phyloP scores from a whole-genome alignment of 2,888 invertebrate genomes.

The Limenitis arthemis region DNA sequence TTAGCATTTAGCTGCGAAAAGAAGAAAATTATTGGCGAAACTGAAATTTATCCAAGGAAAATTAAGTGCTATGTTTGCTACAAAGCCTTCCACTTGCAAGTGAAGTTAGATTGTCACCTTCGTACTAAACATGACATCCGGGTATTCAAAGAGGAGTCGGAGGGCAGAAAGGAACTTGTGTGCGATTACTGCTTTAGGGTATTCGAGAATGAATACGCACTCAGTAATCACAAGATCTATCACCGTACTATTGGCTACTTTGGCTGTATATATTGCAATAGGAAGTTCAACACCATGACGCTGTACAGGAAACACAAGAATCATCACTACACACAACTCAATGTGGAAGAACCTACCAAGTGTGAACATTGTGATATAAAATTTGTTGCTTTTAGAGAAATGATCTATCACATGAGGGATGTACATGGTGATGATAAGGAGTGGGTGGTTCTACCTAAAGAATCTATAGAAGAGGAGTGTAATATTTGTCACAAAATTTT shows the following conservation, averaged over 20 bases:
- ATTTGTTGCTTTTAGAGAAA: constrained; percentile 67
- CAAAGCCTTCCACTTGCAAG: constrained; percentile 64
- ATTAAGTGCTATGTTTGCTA: constrained; percentile 63
- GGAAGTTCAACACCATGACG: constrained; percentile 65
- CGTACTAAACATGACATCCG: constrained; percentile 51
- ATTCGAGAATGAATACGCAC: constrained; percentile 57
- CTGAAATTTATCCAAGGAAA: constrained; percentile 52
- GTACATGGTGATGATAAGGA: constrained; percentile 60
- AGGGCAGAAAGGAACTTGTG: constrained; percentile 45
- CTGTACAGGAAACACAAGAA: constrained; percentile 66
- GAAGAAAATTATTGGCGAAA: constrained; percentile 55
- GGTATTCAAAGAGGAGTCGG: constrained; percentile 38
- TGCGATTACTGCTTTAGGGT: constrained; percentile 66
- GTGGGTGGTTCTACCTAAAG: constrained; percentile 60
- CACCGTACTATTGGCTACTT: constrained; percentile 58
- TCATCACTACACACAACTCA: constrained; percentile 54
- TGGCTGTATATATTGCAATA: constrained; percentile 65
- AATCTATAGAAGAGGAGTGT: constrained; percentile 54
- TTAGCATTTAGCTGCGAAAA: constrained; percentile 59
- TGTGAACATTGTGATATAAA: constrained; percentile 70
- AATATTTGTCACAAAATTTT: constrained; percentile 58
- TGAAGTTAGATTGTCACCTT: constrained; percentile 64
- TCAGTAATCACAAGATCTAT: constrained; percentile 54
- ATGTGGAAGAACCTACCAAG: constrained; percentile 57
- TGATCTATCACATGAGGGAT: constrained; percentile 65